Evolutionary conservation across 2,113 vertebrate genomes (phyloP), one percentile per base, ranked within the genome.

Genomic region (Mustela lutreola): DNA sequence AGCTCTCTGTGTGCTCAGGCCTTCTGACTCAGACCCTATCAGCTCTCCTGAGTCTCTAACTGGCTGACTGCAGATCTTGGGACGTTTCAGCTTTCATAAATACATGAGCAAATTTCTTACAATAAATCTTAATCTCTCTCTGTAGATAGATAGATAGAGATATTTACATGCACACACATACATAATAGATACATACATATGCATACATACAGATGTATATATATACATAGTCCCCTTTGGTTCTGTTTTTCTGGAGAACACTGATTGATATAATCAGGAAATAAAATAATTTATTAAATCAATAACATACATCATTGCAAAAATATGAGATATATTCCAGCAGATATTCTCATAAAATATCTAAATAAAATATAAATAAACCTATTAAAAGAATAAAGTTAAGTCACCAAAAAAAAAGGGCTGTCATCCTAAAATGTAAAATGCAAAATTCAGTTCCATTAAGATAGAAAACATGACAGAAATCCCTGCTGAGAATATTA

Each of bases 371-470:
- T 67, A 36, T 53, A 86, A 92, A 84, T 45, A 76, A 56, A 58
- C 8, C 33, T 88, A 48, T 78, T 76, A 33, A 91, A 95, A 71
- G 15, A 75, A 60, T 26, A 76, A 95, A 63, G 31, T 28, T 24
- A 87, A 93, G 33, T 76, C 80, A 67, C 67, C 3, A 19, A 60
- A 85, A 58, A 48, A 19, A 92, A 83, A 62, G 42, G 67, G 12
- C 53, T 65, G 36, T 50, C n/a, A 79, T 85, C 48, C 65, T 82
- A 50, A 89, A 83, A 87, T 33, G 10, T 90, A 16, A 93, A 96
- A 93, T 86, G n/a, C 62, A 89, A 92, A n/a, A 45, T 90, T 92
- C 18, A 90, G 6, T 94, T 84, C 18, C 45, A 65, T 90, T 87
- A 95, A 39, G 11, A 62, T 21, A 65, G 50, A 95, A 76, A 90